Base-by-base conservation (phyloP, 2,888 invertebrate species). In the Noctua pronuba region DNA sequence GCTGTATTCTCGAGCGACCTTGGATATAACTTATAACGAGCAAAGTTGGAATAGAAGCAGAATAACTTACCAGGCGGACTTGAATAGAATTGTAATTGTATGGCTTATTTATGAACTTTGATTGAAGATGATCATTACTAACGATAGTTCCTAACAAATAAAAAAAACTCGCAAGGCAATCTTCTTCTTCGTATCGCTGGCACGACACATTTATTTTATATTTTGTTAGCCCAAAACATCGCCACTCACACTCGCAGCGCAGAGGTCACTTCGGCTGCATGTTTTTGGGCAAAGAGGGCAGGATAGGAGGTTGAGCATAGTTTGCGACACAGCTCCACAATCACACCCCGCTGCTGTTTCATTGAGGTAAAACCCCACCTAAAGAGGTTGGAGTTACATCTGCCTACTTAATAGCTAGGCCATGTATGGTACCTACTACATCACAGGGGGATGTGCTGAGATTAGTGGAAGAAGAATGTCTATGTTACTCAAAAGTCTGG, bases 21-120 rank as follows among this genome's bases (percentile, higher is more conserved):
- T 84, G 72, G 31, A 13, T 35, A 67, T 24, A 71, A 77, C 28
- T 77, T 38, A n/a, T 52, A 21, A 49, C 62, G 35, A 58, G 31
- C 62, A 31, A 64, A 62, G 62, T 64, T 74, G 5, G 21, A 8
- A 16, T 21, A 24, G 7, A 73, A 28, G 55, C 8, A 46, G 13
- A n/a, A 41, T 41, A 58, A 8, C 11, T 21, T 55, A 55, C 18
- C 13, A 46, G 60, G 18, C 28, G 1, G 24, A 18, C n/a, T 35
- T 7, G n/a, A n/a, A n/a, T 46, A 24, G 10, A 31, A 41, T 28
- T 55, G 58, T 69, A 41, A 79, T 38, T 7, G 2, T 67, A 10
- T n/a, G n/a, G 55, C n/a, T 49, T 31, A 21, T 35, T n/a, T 18
- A 5, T 46, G 31, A 75, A 24, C 1, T 41, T 11, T 31, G 18